Percentiles rank a stretch among this genome's conserved stretches.
Conservation (phyloP, 2,888 invertebrate genomes). For the Troides aeacus region DNA sequence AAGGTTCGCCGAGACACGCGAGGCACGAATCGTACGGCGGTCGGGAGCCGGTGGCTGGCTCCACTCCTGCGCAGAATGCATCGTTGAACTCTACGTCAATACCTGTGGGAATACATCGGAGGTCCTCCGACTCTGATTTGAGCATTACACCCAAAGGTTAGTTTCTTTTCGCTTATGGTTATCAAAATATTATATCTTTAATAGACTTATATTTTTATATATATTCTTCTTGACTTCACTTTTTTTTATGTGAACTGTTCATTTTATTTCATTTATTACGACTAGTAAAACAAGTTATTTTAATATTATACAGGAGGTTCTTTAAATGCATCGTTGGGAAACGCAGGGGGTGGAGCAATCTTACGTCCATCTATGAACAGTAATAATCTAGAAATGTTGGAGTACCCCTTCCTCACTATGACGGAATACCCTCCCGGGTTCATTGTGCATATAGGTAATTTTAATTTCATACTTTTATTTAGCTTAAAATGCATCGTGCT, state of each 20-base stretch:
- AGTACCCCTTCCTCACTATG: constrained; percentile 97
- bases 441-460: constrained; percentile 89
- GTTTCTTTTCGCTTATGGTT: constrained; percentile 11
- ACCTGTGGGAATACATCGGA: constrained; percentile 82
- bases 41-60: constrained; percentile 57
- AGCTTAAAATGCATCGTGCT: too few relatives aligned
- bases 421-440: constrained; percentile 93
- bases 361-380: constrained; percentile 85
- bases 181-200: too few relatives aligned
- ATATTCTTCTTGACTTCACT: too few relatives aligned
- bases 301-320: constrained; percentile 83
- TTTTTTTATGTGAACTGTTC: too few relatives aligned
- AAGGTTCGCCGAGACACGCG: constrained; percentile 72
- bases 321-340: constrained; percentile 77
- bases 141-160: constrained; percentile 96
- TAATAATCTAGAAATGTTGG: constrained; percentile 92
- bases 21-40: constrained; percentile 80
- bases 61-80: constrained; percentile 52
- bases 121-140: constrained; percentile 96
- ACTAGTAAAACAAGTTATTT: too few relatives aligned
- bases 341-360: constrained; percentile 79
- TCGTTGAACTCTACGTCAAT: constrained; percentile 72
- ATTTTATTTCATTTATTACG: too few relatives aligned
- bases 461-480: too few relatives aligned
- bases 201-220: too few relatives aligned